A percentile compares a stretch with the other conserved stretches of the same genome.
Conservation (phyloP, 1,140 invertebrate species). For the Drosophila eugracilis region DNA sequence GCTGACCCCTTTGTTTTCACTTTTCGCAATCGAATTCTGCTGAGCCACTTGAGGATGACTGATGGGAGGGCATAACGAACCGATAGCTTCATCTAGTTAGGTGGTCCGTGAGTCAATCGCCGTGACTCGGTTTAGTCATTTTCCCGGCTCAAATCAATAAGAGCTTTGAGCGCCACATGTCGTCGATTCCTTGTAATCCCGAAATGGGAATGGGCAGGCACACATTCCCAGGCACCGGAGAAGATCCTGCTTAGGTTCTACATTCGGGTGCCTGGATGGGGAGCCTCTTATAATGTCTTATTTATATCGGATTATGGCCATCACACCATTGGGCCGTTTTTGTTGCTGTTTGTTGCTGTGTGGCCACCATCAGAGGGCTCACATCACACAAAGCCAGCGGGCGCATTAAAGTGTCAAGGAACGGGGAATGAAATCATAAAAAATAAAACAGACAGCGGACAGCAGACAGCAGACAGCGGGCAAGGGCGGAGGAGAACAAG, state of each 20-base stretch:
- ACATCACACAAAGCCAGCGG: constrained; percentile 74
- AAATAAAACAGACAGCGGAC: constrained; percentile 57
- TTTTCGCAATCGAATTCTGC: constrained; percentile 57
- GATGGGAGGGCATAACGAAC: constrained; percentile 56
- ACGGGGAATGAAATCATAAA: constrained; percentile 57
- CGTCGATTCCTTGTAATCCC: constrained; percentile 76
- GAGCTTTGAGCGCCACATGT: constrained; percentile 72
- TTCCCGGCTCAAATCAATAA: constrained; percentile 24
- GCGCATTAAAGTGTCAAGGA: constrained; percentile 80
- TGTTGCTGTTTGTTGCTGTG: constrained; percentile 39
- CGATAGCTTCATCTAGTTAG: constrained; percentile 31
- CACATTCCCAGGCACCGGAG: constrained; percentile 22
- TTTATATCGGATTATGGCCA: constrained; percentile 80
- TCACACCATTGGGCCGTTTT: constrained; percentile 69
- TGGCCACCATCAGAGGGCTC: constrained; percentile 64
- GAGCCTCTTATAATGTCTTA: constrained; percentile 76
- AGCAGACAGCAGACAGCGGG: not conserved
- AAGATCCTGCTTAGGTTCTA: constrained; percentile 33
- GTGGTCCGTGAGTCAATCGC: constrained; percentile 50
- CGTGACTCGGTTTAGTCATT: constrained; percentile 20
- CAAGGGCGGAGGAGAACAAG: too few relatives aligned
- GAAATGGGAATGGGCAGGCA: constrained; percentile 4
- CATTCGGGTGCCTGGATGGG: not conserved
- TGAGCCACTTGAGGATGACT: constrained; percentile 52
- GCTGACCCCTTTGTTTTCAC: constrained; percentile 60